Evolutionary conservation across 1,140 invertebrate genomes (phyloP).

Genomic region (Phthorimaea operculella): DNA sequence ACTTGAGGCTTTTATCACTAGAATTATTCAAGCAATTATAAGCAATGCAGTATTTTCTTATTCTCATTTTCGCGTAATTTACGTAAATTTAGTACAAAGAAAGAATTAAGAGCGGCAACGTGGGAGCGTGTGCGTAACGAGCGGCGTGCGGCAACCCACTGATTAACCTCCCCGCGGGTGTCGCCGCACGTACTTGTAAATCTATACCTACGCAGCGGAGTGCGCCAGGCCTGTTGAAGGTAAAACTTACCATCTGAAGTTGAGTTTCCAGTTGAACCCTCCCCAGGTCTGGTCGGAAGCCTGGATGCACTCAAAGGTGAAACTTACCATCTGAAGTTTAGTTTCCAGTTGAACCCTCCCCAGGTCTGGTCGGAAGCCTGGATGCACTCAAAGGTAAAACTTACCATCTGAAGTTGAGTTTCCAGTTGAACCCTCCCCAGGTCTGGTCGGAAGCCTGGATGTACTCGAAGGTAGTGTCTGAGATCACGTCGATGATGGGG

Average conservation of each 20-base stretch:
- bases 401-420: slow-evolving; percentile 96
- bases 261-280: slow-evolving; percentile 98
- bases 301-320: slow-evolving; percentile 82
- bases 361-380: slow-evolving; percentile 95
- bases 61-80: no score
- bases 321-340: slow-evolving; percentile 77
- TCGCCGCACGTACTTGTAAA: no score
- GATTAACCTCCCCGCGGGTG: no score
- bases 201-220: no score
- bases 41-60: no score
- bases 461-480: slow-evolving; percentile 97
- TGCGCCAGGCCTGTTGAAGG: no score
- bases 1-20: no score
- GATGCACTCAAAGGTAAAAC: slow-evolving; percentile 91
- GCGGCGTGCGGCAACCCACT: no score
- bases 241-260: slow-evolving; percentile 93
- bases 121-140: no score
- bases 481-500: slow-evolving; percentile 98
- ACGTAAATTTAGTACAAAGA: no score
- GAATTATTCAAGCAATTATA: no score
- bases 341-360: slow-evolving; percentile 98
- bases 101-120: no score
- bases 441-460: slow-evolving; percentile 94
- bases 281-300: slow-evolving; percentile 97
- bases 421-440: slow-evolving; percentile 99